Evolutionary conservation across 2,888 invertebrate genomes (phyloP).

Genomic region (Trachelus stipa): DNA sequence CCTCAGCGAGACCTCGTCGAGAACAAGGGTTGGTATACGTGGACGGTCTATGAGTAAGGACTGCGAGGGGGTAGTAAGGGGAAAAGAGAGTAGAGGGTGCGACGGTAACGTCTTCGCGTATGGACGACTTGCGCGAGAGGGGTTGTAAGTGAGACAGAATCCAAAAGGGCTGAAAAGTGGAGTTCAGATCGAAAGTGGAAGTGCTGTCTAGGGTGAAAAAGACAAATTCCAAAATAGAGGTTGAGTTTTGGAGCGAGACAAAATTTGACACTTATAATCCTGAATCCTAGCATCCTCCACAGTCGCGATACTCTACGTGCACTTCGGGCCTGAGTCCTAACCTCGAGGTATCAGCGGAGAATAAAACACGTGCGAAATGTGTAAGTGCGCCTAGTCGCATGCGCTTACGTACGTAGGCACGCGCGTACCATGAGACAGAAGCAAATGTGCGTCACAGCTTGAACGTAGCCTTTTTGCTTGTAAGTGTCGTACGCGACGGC

Average conservation of each 20-base stretch:
- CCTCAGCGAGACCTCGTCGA: no score
- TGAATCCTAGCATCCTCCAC: no score
- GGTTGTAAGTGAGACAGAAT: slow-evolving; percentile 16
- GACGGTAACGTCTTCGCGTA: not conserved
- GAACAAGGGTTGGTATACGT: no score
- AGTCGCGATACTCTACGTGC: no score
- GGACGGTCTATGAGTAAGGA: no score
- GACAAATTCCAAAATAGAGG: slow-evolving; percentile 6
- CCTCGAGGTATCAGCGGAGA: no score
- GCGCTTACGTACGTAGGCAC: not conserved
- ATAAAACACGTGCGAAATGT: no score
- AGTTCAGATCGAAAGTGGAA: not conserved
- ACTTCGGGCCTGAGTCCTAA: no score
- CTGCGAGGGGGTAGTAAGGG: no score
- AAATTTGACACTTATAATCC: not conserved
- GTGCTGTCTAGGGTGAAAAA: not conserved
- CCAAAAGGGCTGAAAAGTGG: not conserved
- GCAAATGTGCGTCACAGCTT: slow-evolving; percentile 1
- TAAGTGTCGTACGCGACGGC: slow-evolving; percentile 1
- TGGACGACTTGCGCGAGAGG: not conserved
- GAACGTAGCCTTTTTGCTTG: slow-evolving; percentile 1
- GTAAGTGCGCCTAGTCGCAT: no score
- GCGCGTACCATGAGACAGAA: not conserved
- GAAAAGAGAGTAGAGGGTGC: not conserved
- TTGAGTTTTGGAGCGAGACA: not conserved